Evolutionary conservation across 2,888 invertebrate species (phyloP).

Genomic region (Yponomeuta sedellus): DNA sequence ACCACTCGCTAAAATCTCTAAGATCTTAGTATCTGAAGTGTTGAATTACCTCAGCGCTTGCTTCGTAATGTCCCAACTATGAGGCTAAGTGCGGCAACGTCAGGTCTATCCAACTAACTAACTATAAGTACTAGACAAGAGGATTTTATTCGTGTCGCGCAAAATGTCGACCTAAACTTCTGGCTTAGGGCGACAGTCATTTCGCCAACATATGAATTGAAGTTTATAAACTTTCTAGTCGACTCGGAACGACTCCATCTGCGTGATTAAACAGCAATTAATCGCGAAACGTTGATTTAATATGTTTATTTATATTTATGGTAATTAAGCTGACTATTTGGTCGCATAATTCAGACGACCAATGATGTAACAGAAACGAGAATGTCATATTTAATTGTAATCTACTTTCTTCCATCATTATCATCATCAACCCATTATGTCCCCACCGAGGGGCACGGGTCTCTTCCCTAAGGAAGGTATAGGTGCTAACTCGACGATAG

Average conservation of each 20-base stretch:
- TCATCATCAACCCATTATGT: too few relatives aligned
- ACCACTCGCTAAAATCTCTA: too few relatives aligned
- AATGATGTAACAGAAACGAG: background rate
- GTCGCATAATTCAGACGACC: background rate
- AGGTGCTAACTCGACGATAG: too few relatives aligned
- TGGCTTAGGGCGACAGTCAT: background rate
- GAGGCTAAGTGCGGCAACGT: too few relatives aligned
- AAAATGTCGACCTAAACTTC: background rate
- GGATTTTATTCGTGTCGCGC: too few relatives aligned
- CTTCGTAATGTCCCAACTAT: too few relatives aligned
- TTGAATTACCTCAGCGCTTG: too few relatives aligned
- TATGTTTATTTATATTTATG: slow-evolving; percentile 1
- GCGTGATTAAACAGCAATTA: background rate
- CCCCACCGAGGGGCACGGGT: too few relatives aligned
- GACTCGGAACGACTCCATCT: background rate
- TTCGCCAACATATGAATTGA: background rate
- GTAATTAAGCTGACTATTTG: background rate
- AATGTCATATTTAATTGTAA: background rate
- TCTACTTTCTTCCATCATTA: background rate
- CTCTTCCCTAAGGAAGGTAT: too few relatives aligned
- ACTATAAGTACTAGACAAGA: too few relatives aligned
- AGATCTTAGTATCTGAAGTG: too few relatives aligned
- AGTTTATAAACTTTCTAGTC: background rate
- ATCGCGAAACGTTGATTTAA: background rate
- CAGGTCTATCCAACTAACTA: too few relatives aligned